Evolutionary conservation across 2,797 vertebrate genomes (phyloP).

Genomic region (Etheostoma nigrum): DNA sequence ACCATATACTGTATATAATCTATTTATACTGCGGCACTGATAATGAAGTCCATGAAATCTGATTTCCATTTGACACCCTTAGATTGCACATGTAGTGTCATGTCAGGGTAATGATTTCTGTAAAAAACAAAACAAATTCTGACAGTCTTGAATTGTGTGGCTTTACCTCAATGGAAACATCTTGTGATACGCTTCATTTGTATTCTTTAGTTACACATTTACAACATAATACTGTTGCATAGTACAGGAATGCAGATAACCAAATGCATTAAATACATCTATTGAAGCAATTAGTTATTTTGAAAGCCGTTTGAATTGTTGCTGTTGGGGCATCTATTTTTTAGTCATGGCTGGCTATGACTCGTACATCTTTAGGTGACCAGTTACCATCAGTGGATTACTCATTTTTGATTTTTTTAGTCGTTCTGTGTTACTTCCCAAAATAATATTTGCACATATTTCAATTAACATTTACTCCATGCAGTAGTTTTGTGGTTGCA

Average conservation of each 20-base stretch:
- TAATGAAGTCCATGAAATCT: slow-evolving; percentile 51
- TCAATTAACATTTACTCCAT: neutral
- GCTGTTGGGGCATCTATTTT: neutral
- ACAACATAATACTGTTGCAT: neutral
- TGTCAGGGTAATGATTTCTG: slow-evolving; percentile 48
- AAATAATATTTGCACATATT: neutral
- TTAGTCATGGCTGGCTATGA: slow-evolving; percentile 7
- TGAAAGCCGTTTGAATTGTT: neutral
- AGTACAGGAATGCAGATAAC: neutral
- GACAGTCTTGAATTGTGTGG: slow-evolving; percentile 9
- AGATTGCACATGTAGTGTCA: slow-evolving; percentile 62
- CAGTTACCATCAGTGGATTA: neutral
- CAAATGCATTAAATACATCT: neutral
- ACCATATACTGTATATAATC: neutral
- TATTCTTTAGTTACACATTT: neutral
- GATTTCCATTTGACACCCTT: slow-evolving; percentile 59
- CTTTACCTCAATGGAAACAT: slow-evolving; percentile 10
- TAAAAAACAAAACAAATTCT: neutral
- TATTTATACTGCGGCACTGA: slow-evolving; percentile 19
- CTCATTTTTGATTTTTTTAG: slow-evolving; percentile 7
- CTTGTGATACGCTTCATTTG: slow-evolving; percentile 13
- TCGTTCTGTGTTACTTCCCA: neutral
- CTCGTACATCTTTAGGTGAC: slow-evolving; percentile 9
- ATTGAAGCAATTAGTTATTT: neutral
- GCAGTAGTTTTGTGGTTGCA: neutral